Conservation (phyloP, 2,888 invertebrate genomes). For the Nemotelus pantherinus region DNA sequence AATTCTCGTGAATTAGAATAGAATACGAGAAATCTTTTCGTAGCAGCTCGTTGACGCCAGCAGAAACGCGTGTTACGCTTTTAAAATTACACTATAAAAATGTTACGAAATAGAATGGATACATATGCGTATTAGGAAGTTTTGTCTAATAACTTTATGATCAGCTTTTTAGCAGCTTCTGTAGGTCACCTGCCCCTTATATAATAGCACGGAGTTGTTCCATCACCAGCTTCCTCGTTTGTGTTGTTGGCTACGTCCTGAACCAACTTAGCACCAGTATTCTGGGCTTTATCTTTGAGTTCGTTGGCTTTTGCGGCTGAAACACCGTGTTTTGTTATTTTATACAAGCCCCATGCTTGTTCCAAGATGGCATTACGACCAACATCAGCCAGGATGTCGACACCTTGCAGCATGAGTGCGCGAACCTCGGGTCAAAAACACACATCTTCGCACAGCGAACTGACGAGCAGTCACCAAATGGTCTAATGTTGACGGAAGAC, state of each 20-base stretch:
- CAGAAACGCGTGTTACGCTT: too few species aligned
- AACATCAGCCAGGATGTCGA: conserved; percentile 96
- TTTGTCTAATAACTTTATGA: too few species aligned
- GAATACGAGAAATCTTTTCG: too few species aligned
- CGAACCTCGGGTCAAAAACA: conserved; percentile 98
- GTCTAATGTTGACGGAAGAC: conserved; percentile 71
- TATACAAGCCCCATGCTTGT: conserved; percentile 99
- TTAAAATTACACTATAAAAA: too few species aligned
- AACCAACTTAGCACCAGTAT: conserved; percentile 97
- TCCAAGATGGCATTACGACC: conserved; percentile 99
- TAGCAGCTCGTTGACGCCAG: too few species aligned
- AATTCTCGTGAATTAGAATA: too few species aligned
- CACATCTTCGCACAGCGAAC: conserved; percentile 74
- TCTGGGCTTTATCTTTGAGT: conserved; percentile 98
- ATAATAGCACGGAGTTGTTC: conserved; percentile 82
- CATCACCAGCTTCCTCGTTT: conserved; percentile 99
- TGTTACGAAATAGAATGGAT: too few species aligned
- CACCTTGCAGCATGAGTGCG: conserved; percentile 97
- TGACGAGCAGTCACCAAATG: conserved; percentile 67
- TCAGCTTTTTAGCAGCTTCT: too few species aligned
- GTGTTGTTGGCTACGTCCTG: conserved; percentile 99
- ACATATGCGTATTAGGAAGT: too few species aligned
- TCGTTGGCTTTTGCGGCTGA: conserved; percentile 99
- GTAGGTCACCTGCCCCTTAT: conserved; percentile 65
- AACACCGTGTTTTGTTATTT: conserved; percentile 99